A percentile compares a stretch with the other conserved stretches of the same genome.
phyloP scores from a whole-genome alignment of 2,888 invertebrate genomes.

The Nematopogon swammerdamellus region DNA sequence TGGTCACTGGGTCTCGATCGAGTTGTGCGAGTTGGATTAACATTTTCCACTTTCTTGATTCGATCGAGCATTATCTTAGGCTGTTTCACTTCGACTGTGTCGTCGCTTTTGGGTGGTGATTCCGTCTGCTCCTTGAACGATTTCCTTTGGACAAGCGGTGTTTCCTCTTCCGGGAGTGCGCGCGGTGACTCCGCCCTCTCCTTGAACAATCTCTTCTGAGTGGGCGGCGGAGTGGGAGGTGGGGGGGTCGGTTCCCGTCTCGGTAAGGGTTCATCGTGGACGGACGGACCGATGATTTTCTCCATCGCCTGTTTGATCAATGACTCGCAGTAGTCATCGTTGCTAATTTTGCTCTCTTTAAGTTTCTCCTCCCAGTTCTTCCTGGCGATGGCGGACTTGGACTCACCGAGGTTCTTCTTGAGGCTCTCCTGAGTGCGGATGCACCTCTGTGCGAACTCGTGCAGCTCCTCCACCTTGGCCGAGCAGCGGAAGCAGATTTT shows the following conservation, averaged over 20 bases:
- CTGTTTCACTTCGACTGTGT: neutral
- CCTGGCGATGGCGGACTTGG: conserved; percentile 19
- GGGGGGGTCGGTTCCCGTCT: neutral
- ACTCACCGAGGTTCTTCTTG: conserved; percentile 23
- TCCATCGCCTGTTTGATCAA: conserved; percentile 46
- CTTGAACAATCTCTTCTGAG: neutral
- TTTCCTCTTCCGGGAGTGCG: too few relatives aligned
- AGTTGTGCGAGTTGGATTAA: neutral
- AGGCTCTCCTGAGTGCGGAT: conserved; percentile 38
- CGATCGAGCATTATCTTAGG: neutral
- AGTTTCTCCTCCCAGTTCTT: conserved; percentile 40
- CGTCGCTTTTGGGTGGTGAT: neutral
- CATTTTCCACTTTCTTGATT: neutral
- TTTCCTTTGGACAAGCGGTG: neutral
- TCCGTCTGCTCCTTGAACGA: neutral
- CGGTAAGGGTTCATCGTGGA: neutral
- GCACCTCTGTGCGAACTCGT: conserved; percentile 48
- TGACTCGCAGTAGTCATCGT: conserved; percentile 47
- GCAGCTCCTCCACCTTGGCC: conserved; percentile 45
- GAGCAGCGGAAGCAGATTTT: conserved; percentile 52
- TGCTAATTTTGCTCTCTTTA: conserved; percentile 38
- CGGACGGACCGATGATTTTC: conserved; percentile 18
- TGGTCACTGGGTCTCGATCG: neutral
- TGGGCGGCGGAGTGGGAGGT: neutral
- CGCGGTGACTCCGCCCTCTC: neutral